A percentile compares a stretch with the other conserved stretches of the same genome.
Conservation (phyloP, 1,140 invertebrate species). For the Hermatobates lingyangjiaoensis region DNA sequence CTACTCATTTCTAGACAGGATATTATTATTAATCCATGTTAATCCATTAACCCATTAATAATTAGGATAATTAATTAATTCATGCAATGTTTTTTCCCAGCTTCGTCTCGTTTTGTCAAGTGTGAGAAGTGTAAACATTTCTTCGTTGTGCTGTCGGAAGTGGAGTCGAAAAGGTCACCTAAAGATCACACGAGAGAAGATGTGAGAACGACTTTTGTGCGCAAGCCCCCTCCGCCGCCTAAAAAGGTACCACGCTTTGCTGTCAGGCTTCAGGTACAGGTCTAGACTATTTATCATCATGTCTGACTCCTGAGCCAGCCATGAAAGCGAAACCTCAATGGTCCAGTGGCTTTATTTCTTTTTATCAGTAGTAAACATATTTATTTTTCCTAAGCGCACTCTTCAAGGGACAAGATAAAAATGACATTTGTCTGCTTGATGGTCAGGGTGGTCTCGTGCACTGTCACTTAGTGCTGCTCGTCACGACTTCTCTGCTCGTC, state of each 20-base stretch:
- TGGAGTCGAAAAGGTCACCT: conserved; percentile 64
- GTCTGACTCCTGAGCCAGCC: too few relatives aligned
- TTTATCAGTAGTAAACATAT: too few relatives aligned
- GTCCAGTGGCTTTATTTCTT: too few relatives aligned
- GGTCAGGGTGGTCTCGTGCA: too few relatives aligned
- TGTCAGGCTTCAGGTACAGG: too few relatives aligned
- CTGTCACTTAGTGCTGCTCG: too few relatives aligned
- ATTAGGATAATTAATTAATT: neutral
- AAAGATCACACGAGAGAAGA: conserved; percentile 48
- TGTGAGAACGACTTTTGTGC: conserved; percentile 39
- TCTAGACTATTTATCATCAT: too few relatives aligned
- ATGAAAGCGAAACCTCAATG: too few relatives aligned
- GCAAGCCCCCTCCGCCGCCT: conserved; percentile 69
- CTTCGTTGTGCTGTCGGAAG: conserved; percentile 87
- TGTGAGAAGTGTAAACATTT: conserved; percentile 97
- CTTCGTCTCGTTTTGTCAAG: conserved; percentile 85
- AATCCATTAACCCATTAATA: neutral
- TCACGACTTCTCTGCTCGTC: too few relatives aligned
- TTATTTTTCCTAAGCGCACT: too few relatives aligned
- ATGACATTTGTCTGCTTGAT: too few relatives aligned
- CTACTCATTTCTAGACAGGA: neutral
- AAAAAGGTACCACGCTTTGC: conserved; percentile 80
- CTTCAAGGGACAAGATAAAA: too few relatives aligned
- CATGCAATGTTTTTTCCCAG: conserved; percentile 23
- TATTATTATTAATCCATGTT: neutral